Evolutionary conservation across 2,113 vertebrate species (phyloP).

Genomic region (cattle (Bos taurus)): DNA sequence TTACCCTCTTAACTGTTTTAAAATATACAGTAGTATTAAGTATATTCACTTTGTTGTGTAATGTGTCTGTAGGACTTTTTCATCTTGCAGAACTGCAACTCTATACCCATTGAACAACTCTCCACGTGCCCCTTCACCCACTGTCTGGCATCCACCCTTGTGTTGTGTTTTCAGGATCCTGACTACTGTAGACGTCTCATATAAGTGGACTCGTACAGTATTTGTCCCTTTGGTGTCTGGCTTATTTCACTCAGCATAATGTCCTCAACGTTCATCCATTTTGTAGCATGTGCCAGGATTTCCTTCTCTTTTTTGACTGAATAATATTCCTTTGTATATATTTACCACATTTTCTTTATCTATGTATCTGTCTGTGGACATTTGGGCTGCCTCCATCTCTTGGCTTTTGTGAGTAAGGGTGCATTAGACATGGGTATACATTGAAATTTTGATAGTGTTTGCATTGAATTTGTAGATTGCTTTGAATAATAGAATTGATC

Average conservation of each 20-base stretch:
- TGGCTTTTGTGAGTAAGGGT: background rate
- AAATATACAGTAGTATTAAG: background rate
- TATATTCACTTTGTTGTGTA: background rate
- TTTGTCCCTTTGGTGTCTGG: background rate
- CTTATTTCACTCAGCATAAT: background rate
- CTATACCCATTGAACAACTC: background rate
- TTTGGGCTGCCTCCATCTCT: background rate
- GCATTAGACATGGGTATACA: background rate
- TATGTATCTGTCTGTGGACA: background rate
- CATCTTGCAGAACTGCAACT: background rate
- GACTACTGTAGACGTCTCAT: background rate
- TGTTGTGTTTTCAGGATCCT: constrained; percentile 2
- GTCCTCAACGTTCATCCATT: background rate
- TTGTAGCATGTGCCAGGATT: background rate
- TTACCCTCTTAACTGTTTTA: background rate
- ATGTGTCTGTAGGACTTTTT: background rate
- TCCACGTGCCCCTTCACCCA: background rate
- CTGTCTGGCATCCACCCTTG: background rate
- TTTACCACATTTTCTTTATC: background rate
- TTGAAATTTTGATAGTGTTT: background rate
- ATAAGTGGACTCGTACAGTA: background rate
- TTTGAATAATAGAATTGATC: background rate
- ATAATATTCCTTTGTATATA: background rate
- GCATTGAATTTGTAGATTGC: background rate
- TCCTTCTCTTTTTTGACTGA: background rate